Percentiles rank a stretch among this genome's conserved stretches.
These are phyloP conservation scores for Asobara japonica DNA, from an alignment of 1,140 invertebrate genomes.

Conservation along the genomic window DNA sequence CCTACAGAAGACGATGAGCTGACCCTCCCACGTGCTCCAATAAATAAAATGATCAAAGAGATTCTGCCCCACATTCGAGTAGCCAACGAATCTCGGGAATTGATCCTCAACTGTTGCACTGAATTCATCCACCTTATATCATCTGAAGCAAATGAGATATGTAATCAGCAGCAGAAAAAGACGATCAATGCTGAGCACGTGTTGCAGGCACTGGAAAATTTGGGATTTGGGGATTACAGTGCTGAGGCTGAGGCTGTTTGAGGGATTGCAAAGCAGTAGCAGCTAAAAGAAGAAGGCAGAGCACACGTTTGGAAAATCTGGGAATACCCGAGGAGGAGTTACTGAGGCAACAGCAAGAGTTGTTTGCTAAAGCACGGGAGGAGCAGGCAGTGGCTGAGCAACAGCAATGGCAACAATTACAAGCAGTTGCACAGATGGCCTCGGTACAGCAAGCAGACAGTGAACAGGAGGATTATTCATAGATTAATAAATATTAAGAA, in stretches of 20 bases:
- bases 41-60: conserved; percentile 99
- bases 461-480: conserved; percentile 66
- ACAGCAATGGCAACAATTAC: conserved; percentile 88
- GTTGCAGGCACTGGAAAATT: conserved; percentile 88
- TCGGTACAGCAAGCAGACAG: conserved; percentile 61
- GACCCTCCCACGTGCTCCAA: conserved; percentile 93
- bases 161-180: conserved; percentile 95
- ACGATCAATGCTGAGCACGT: conserved; percentile 98
- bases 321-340: conserved; percentile 98
- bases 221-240: conserved; percentile 94
- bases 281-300: conserved; percentile 91
- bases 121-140: conserved; percentile 97
- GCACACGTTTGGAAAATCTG: conserved; percentile 93
- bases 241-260: conserved; percentile 93
- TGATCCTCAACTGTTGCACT: conserved; percentile 96
- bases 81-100: conserved; percentile 94
- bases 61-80: conserved; percentile 91
- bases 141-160: conserved; percentile 97
- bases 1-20: conserved; percentile 89
- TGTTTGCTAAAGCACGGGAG: conserved; percentile 96
- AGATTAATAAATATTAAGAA: conserved; percentile 36
- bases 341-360: conserved; percentile 94
- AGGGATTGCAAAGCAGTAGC: conserved; percentile 97
- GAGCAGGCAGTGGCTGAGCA: conserved; percentile 89
- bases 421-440: conserved; percentile 72